These are phyloP conservation scores for Ernsta delagoae DNA, from an alignment of 2,888 invertebrate genomes.

Conservation along the genomic window DNA sequence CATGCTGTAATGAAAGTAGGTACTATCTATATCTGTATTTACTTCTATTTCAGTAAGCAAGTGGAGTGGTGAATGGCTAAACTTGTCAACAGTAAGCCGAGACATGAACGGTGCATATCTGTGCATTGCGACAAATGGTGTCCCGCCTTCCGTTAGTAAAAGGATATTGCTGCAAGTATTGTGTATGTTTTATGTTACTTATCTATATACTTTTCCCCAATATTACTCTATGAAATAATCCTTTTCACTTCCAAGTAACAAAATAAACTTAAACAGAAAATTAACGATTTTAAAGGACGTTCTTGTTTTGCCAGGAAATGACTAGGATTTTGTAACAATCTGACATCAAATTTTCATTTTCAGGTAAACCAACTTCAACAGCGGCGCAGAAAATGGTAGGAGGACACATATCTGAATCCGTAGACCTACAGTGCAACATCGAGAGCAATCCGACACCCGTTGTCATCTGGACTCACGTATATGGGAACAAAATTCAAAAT, in stretches of 20 bases:
- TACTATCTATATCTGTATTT: too few species aligned
- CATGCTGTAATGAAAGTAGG: neutral
- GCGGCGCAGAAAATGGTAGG: conserved; percentile 89
- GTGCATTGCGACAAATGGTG: too few species aligned
- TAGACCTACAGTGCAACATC: conserved; percentile 88
- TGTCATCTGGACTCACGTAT: conserved; percentile 89
- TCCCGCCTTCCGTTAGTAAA: too few species aligned
- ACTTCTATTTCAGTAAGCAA: conserved; percentile 65
- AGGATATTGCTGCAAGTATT: too few species aligned
- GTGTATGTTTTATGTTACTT: too few species aligned
- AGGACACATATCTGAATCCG: conserved; percentile 86
- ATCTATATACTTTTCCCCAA: too few species aligned
- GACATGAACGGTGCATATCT: conserved; percentile 84
- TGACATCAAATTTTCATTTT: neutral
- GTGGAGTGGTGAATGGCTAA: conserved; percentile 81
- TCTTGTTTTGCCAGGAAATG: too few species aligned
- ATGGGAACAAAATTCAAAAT: conserved; percentile 84
- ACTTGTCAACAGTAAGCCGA: conserved; percentile 81
- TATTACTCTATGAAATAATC: too few species aligned
- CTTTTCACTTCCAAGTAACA: too few species aligned
- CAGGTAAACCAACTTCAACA: conserved; percentile 89
- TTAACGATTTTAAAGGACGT: too few species aligned
- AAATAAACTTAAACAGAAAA: too few species aligned
- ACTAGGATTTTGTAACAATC: too few species aligned
- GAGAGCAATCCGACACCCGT: conserved; percentile 89